Percentiles rank a stretch among this genome's conserved stretches.
Evolutionary conservation across 2,797 vertebrate species (phyloP).

Genomic region (Myotis myotis): DNA sequence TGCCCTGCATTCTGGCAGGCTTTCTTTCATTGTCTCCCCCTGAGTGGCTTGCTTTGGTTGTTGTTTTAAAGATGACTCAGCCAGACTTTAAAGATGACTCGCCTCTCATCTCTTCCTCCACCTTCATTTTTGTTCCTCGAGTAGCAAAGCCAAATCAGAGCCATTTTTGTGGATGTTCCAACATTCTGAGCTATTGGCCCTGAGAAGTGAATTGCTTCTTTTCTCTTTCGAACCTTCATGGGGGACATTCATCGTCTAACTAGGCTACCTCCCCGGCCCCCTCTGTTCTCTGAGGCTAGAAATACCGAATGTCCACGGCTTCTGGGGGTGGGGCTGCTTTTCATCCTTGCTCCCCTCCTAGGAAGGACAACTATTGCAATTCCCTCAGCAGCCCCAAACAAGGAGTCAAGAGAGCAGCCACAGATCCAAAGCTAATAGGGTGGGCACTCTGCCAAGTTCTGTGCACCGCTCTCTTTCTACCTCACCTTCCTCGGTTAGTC

Average conservation of each 20-base stretch:
- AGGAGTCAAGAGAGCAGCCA: background rate
- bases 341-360: background rate
- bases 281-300: background rate
- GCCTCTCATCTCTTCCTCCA: background rate
- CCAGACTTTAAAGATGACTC: background rate
- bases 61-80: slow-evolving; percentile 45
- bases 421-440: background rate
- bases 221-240: background rate
- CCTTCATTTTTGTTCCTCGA: slow-evolving; percentile 6
- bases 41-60: slow-evolving; percentile 42
- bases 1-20: background rate
- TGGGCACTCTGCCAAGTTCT: background rate
- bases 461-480: background rate
- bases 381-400: background rate
- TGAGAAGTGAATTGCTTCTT: slow-evolving; percentile 25
- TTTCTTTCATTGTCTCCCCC: slow-evolving; percentile 36
- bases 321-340: background rate
- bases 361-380: background rate
- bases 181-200: background rate
- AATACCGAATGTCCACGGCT: background rate
- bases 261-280: background rate
- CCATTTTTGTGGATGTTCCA: slow-evolving; percentile 4
- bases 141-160: slow-evolving; percentile 30
- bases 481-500: slow-evolving; percentile 29
- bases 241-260: background rate